A percentile compares a stretch with the other conserved stretches of the same genome.
These are phyloP conservation scores for Conistra vaccinii DNA, from an alignment of 2,888 invertebrate genomes.

Conservation along the genomic window DNA sequence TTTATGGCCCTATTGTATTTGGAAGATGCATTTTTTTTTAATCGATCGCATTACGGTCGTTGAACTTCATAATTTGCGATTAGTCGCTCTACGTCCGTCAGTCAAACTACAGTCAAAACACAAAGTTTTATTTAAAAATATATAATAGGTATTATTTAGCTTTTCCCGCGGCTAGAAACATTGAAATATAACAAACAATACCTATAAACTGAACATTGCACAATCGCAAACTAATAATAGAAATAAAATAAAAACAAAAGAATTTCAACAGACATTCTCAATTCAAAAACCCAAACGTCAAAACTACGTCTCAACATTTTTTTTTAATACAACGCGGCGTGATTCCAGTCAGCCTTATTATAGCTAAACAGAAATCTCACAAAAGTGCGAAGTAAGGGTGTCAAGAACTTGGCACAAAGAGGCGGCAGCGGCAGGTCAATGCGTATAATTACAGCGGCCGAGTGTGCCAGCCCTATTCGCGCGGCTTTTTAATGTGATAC, in stretches of 20 bases:
- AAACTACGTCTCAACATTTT: slow-evolving; percentile 6
- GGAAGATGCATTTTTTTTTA: no score
- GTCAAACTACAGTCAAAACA: no score
- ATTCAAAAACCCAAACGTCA: slow-evolving; percentile 24
- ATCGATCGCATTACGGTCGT: no score
- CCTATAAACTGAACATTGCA: no score
- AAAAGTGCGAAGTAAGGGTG: slow-evolving; percentile 64
- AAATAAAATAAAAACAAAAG: not conserved
- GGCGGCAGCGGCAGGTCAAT: slow-evolving; percentile 59
- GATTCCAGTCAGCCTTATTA: slow-evolving; percentile 55
- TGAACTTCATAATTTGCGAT: no score
- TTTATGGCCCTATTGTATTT: no score
- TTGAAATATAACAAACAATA: not conserved
- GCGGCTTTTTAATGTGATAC: slow-evolving; percentile 63
- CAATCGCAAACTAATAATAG: not conserved
- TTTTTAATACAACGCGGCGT: slow-evolving; percentile 14
- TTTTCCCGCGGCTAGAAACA: no score
- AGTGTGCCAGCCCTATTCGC: slow-evolving; percentile 27
- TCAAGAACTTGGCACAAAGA: slow-evolving; percentile 62
- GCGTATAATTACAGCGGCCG: slow-evolving; percentile 65
- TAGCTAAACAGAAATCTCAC: slow-evolving; percentile 49
- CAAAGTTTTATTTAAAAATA: no score
- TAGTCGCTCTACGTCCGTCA: no score
- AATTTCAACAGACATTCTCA: not conserved
- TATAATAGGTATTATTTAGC: no score